These are phyloP conservation scores for Urocolius indicus DNA, from an alignment of 2,113 vertebrate genomes.

Conservation along the genomic window DNA sequence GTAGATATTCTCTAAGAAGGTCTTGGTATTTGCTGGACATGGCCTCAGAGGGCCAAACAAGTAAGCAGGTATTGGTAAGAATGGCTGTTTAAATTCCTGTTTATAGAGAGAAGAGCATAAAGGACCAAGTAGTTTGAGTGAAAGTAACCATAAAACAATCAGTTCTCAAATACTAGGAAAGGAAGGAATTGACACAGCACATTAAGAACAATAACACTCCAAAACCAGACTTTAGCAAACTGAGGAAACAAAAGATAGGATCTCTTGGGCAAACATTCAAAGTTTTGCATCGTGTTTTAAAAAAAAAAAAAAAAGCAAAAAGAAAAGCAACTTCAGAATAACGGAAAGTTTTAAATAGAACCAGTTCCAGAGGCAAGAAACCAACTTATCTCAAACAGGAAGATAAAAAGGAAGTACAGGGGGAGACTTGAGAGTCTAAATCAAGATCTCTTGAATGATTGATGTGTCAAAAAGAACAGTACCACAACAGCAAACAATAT, in stretches of 20 bases:
- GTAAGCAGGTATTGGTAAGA: not conserved
- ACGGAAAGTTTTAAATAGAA: not conserved
- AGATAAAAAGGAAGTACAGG: not conserved
- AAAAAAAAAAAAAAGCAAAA: not conserved
- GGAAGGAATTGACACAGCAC: not conserved
- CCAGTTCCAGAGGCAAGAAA: not conserved
- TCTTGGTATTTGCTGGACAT: not conserved
- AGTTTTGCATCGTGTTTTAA: not conserved
- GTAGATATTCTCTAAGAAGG: not conserved
- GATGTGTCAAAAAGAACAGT: not conserved
- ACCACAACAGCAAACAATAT: not conserved
- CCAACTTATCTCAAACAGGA: not conserved
- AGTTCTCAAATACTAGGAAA: not conserved
- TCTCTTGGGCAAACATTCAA: not conserved
- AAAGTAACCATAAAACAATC: not conserved
- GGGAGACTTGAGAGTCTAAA: not conserved
- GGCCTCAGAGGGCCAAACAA: not conserved
- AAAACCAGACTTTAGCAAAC: not conserved
- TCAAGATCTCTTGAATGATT: not conserved
- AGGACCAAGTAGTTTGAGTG: not conserved
- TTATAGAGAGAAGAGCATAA: not conserved
- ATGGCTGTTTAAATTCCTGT: not conserved
- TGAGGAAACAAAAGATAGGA: not conserved
- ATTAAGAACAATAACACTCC: not conserved
- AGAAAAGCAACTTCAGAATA: not conserved